Conservation (phyloP, 2,113 vertebrate genomes). For the Phocoena sinus region DNA sequence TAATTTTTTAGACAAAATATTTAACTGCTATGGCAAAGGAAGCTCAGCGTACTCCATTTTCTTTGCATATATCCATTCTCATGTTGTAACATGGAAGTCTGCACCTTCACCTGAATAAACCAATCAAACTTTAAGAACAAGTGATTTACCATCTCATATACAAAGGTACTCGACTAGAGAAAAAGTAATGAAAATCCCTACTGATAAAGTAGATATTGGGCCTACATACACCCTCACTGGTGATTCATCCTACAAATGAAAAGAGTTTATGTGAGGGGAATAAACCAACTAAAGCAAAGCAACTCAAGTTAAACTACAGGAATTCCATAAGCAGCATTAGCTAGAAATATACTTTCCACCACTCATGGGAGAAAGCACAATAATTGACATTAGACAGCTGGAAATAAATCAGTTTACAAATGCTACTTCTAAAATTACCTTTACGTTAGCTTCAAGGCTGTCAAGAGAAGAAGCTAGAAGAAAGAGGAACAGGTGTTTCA, state of each 20-base stretch:
- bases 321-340: background rate
- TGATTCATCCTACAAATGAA: background rate
- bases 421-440: conserved; percentile 69
- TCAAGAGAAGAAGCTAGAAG: conserved; percentile 74
- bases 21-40: background rate
- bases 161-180: background rate
- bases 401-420: conserved; percentile 26
- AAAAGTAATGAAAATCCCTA: background rate
- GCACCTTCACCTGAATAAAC: background rate
- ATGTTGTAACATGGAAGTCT: background rate
- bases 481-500: conserved; percentile 61
- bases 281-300: background rate
- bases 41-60: background rate
- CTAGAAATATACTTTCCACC: background rate
- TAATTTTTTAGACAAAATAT: background rate
- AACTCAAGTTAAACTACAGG: background rate
- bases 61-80: background rate
- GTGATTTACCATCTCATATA: background rate
- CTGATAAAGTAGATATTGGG: background rate
- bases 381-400: background rate
- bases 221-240: background rate
- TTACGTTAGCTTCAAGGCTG: conserved; percentile 57
- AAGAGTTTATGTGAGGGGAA: background rate
- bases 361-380: background rate
- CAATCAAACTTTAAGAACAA: background rate